A percentile compares a stretch with the other conserved stretches of the same genome.
These are phyloP conservation scores for Melozone crissalis DNA, from an alignment of 2,113 vertebrate genomes.

Conservation along the genomic window DNA sequence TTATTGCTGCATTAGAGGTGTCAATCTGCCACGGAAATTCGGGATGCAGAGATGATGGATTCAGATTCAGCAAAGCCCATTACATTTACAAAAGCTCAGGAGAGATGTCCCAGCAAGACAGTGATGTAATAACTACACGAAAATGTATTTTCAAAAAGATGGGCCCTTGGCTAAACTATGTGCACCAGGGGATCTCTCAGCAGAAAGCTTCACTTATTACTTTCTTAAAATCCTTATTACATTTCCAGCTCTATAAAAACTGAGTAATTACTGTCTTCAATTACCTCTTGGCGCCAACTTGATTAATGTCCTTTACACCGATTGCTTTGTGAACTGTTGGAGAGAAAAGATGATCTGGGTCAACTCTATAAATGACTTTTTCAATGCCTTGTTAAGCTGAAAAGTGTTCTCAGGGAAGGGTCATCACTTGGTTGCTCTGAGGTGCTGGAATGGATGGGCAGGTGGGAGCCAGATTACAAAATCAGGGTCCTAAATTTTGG, in stretches of 20 bases:
- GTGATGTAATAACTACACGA: constrained; percentile 53
- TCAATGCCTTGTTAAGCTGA: not conserved
- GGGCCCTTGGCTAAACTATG: constrained; percentile 51
- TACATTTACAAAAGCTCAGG: constrained; percentile 8
- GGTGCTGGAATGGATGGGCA: not conserved
- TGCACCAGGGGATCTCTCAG: constrained; percentile 45
- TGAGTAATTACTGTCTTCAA: constrained; percentile 64
- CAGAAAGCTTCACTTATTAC: constrained; percentile 55
- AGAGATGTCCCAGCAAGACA: constrained; percentile 60
- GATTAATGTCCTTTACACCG: constrained; percentile 18
- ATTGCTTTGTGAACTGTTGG: constrained; percentile 53
- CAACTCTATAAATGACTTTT: constrained; percentile 25
- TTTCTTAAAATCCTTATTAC: constrained; percentile 63
- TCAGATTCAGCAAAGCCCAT: constrained; percentile 6
- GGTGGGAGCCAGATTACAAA: not conserved
- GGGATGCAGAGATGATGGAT: not conserved
- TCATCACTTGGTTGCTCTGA: not conserved
- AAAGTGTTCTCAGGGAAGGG: not conserved
- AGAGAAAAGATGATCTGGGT: constrained; percentile 59
- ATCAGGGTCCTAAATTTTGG: not conserved
- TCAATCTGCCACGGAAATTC: not conserved
- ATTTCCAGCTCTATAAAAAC: constrained; percentile 56
- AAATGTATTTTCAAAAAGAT: constrained; percentile 48
- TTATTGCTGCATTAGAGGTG: not conserved
- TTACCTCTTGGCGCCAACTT: constrained; percentile 55